Evolutionary conservation across 1,140 invertebrate genomes (phyloP), one percentile per base, ranked within the genome.

Genomic region (Atta colombica): DNA sequence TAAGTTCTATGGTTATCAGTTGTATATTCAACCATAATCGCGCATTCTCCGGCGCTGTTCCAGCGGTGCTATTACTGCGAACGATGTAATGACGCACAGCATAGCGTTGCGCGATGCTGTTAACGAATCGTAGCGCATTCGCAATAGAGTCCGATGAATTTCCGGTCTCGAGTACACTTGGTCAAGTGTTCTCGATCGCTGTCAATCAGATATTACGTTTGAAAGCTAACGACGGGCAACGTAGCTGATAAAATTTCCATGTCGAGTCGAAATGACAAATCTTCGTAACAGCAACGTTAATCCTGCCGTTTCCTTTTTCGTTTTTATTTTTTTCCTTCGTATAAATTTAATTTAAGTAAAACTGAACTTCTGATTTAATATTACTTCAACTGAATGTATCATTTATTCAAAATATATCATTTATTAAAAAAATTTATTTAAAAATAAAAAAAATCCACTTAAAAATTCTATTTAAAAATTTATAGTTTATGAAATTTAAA

Each of bases 101-200:
- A 61, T 61, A 60, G 25, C 55, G 80, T 49, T 61, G 55, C 21
- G 66, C 78, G 66, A 72, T 74, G 80, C 55, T 31, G 80, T 84
- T 84, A 84, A 84, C 80, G 55, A 84, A 84, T 74, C 69, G 80
- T 39, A 58, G 25, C n/a, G 77, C 65, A 63, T 69, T 81, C 78
- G 78, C 68, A 82, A 84, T 75, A 61, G 55, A 84, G 39, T 84
- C 55, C 80, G 68, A 68, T 75, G 80, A 84, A 84, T 84, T 84
- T 84, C 69, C 39, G 69, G 14, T 74, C 58, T 63, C 69, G 80
- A 75, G 39, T 75, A 75, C 69, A 75, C 55, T 84, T n/a, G 69
- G 10, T 7, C 80, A 51, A 84, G 69, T 84, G 80, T 61, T 75
- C 55, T 74, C 69, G 80, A 84, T 84, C 45, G 80, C 80, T 61